A percentile compares a stretch with the other conserved stretches of the same genome.
phyloP scores from a whole-genome alignment of 2,797 vertebrate genomes.

The Rhodeus uyekii region DNA sequence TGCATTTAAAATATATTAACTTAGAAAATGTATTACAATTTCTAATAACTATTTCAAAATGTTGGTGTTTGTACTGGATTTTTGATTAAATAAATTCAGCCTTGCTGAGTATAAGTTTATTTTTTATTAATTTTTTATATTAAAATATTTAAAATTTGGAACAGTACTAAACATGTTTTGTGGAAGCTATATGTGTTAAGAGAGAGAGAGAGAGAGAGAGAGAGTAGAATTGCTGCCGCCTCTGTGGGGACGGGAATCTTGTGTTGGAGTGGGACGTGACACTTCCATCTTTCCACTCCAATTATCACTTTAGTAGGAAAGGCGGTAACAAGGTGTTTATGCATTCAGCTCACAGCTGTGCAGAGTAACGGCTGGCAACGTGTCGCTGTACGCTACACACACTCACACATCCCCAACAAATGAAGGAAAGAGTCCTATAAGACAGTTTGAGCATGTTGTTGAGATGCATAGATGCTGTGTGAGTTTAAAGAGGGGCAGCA shows the following conservation, averaged over 20 bases:
- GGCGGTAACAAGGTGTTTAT: slow-evolving; percentile 78
- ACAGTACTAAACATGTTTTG: no score
- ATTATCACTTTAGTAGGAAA: slow-evolving; percentile 75
- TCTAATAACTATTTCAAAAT: not conserved
- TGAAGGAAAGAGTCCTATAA: not conserved
- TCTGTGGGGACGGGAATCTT: slow-evolving; percentile 53
- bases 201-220: not conserved
- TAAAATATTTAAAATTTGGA: no score
- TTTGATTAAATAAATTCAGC: not conserved
- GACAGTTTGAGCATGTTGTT: not conserved
- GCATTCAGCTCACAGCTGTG: slow-evolving; percentile 70
- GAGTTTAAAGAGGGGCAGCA: slow-evolving; percentile 6
- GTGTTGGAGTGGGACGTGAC: slow-evolving; percentile 59
- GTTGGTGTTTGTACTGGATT: not conserved
- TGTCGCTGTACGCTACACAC: slow-evolving; percentile 50
- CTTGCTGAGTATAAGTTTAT: not conserved
- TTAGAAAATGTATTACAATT: not conserved
- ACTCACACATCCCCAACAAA: slow-evolving; percentile 23
- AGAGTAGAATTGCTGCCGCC: not conserved
- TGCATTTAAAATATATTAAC: not conserved
- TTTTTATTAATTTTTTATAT: no score
- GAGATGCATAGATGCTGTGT: not conserved
- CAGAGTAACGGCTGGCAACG: slow-evolving; percentile 43
- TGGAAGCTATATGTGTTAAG: not conserved
- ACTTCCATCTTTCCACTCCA: slow-evolving; percentile 72